Evolutionary conservation across 2,888 invertebrate genomes (phyloP).

Genomic region (Drosophila rellima): DNA sequence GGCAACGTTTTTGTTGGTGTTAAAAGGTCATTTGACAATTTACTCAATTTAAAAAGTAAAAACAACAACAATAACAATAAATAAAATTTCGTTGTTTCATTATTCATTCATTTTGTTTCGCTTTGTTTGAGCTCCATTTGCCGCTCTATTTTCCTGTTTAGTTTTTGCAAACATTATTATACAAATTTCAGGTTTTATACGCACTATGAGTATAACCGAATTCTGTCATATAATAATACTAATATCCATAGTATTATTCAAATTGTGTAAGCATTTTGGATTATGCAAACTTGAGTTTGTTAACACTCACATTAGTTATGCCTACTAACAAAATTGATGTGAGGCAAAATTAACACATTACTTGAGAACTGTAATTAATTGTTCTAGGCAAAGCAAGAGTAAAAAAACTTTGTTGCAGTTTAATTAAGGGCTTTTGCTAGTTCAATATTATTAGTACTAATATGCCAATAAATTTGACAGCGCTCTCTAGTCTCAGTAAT

Average conservation of each 20-base stretch:
- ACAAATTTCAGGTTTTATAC: slow-evolving; percentile 23
- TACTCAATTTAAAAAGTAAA: neutral
- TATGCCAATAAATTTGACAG: neutral
- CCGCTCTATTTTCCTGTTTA: slow-evolving; percentile 10
- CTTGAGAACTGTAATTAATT: slow-evolving; percentile 41
- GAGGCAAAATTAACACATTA: neutral
- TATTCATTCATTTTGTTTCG: neutral
- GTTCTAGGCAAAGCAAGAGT: slow-evolving; percentile 9
- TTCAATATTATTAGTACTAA: neutral
- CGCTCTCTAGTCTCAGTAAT: too few relatives aligned
- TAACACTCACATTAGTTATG: neutral
- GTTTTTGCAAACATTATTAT: slow-evolving; percentile 21
- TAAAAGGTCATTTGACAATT: slow-evolving; percentile 29
- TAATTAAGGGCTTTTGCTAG: neutral
- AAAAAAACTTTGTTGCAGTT: neutral
- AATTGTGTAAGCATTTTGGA: slow-evolving; percentile 16
- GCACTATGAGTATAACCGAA: neutral
- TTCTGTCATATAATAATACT: neutral
- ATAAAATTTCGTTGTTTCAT: slow-evolving; percentile 12
- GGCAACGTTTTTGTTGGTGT: slow-evolving; percentile 15
- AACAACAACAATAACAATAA: slow-evolving; percentile 5
- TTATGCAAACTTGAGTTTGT: slow-evolving; percentile 27
- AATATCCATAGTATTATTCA: neutral
- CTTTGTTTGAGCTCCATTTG: slow-evolving; percentile 18
- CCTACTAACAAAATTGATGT: neutral